Evolutionary conservation across 2,113 vertebrate genomes (phyloP).

Genomic region (Buteo buteo): DNA sequence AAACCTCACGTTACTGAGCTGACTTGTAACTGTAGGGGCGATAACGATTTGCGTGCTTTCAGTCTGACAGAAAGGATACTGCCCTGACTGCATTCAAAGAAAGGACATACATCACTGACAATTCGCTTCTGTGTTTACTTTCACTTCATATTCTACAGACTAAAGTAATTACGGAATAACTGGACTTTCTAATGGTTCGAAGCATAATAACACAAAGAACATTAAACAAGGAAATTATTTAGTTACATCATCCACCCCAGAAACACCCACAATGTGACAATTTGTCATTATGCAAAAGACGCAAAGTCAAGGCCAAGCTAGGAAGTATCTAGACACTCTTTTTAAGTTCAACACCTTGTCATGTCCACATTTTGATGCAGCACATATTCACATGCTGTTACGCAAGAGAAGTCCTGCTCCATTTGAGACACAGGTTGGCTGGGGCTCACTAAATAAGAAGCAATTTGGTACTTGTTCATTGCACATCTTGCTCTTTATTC

Average conservation of each 20-base stretch:
- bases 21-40: neutral
- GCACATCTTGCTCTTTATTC: neutral
- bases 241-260: neutral
- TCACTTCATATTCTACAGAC: neutral
- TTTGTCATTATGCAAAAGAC: neutral
- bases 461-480: neutral
- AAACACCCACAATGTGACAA: neutral
- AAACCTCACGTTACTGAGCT: neutral
- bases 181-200: neutral
- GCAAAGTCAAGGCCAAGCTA: neutral
- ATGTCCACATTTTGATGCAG: neutral
- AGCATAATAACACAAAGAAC: neutral
- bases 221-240: neutral
- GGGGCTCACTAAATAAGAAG: neutral
- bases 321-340: neutral
- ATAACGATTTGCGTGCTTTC: neutral
- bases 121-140: neutral
- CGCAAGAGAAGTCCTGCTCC: neutral
- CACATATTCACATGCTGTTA: neutral
- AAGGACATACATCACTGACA: neutral
- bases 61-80: neutral
- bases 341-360: neutral
- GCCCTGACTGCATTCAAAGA: neutral
- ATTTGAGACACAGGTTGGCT: neutral
- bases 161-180: neutral